phyloP scores from a whole-genome alignment of 2,797 vertebrate genomes.

The Anguilla obscura region DNA sequence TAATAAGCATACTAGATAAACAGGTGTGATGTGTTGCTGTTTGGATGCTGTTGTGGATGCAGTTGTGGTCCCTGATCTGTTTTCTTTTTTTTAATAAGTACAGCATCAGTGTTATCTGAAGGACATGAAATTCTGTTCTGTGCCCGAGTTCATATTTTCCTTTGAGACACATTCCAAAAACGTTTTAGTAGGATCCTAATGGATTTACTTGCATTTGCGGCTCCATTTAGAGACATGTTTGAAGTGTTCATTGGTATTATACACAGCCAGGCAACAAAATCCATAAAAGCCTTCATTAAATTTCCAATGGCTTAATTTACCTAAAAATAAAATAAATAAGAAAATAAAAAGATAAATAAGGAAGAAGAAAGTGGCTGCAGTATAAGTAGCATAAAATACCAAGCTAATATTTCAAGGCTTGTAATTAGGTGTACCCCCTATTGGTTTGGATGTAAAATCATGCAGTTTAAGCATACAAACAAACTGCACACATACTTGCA shows the following conservation, averaged over 20 bases:
- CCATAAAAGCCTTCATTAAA: constrained; percentile 12
- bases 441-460: constrained; percentile 21
- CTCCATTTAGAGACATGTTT: neutral
- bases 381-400: neutral
- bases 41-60: neutral
- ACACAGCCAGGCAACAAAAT: neutral
- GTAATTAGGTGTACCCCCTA: constrained; percentile 26
- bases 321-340: constrained; percentile 8
- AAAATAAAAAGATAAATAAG: neutral
- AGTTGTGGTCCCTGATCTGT: neutral
- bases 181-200: neutral
- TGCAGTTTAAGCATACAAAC: constrained; percentile 19
- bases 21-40: neutral
- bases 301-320: constrained; percentile 10
- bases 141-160: neutral
- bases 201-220: constrained; percentile 3
- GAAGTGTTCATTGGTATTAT: neutral
- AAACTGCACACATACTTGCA: constrained; percentile 12
- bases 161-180: constrained; percentile 4
- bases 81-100: neutral
- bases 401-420: constrained; percentile 22
- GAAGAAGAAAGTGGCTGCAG: neutral
- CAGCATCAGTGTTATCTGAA: neutral
- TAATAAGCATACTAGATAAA: neutral
- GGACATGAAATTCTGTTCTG: neutral